These are phyloP conservation scores for Oxyteleia sp. DNA, from an alignment of 2,888 invertebrate genomes.

Conservation along the genomic window DNA sequence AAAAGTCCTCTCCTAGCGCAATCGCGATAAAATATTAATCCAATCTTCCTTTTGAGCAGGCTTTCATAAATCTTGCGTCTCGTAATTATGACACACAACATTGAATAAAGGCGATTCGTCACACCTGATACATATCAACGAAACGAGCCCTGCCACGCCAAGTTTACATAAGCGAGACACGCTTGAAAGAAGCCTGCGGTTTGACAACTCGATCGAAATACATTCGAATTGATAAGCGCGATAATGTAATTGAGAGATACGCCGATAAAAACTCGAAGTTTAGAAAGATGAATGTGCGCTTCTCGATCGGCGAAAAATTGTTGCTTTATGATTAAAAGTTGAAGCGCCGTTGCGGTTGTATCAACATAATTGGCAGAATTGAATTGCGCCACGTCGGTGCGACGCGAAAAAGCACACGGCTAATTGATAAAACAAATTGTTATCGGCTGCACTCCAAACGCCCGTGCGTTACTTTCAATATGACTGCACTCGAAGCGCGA, in stretches of 20 bases:
- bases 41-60: slow-evolving; percentile 27
- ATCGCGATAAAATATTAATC: slow-evolving; percentile 38
- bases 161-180: slow-evolving; percentile 50
- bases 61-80: slow-evolving; percentile 59
- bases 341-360: not conserved
- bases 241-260: slow-evolving; percentile 59
- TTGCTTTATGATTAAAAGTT: slow-evolving; percentile 31
- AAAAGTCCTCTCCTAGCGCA: not conserved
- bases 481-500: slow-evolving; percentile 59
- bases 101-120: slow-evolving; percentile 68
- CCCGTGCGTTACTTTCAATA: slow-evolving; percentile 56
- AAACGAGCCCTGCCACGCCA: slow-evolving; percentile 56
- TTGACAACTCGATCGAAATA: slow-evolving; percentile 32
- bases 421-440: slow-evolving; percentile 59
- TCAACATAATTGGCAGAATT: slow-evolving; percentile 28
- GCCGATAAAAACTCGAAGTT: slow-evolving; percentile 20
- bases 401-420: slow-evolving; percentile 23
- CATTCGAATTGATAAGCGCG: slow-evolving; percentile 54
- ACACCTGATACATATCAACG: slow-evolving; percentile 68
- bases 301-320: slow-evolving; percentile 7
- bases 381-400: not conserved
- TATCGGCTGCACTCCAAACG: slow-evolving; percentile 45
- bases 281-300: not conserved
- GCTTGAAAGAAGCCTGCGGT: slow-evolving; percentile 34
- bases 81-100: slow-evolving; percentile 63